Evolutionary conservation across 2,888 invertebrate species (phyloP).

Genomic region (Acrobasis repandana): DNA sequence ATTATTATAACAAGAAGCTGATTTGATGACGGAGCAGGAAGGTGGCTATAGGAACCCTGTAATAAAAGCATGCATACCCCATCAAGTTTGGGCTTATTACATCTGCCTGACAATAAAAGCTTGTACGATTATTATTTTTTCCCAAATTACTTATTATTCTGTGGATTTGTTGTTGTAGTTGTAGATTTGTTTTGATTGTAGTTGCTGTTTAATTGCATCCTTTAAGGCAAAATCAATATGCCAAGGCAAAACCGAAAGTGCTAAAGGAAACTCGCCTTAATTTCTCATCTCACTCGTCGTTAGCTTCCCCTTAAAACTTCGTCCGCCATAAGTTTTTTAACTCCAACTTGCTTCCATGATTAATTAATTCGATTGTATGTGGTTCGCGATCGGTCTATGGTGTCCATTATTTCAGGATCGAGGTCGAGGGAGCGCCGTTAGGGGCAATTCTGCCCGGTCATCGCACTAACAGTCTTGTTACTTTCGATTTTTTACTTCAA

Average conservation of each 20-base stretch:
- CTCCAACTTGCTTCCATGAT: slow-evolving; percentile 73
- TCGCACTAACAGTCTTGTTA: slow-evolving; percentile 68
- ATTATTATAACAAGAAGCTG: no score
- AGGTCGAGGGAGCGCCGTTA: slow-evolving; percentile 60
- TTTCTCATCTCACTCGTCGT: slow-evolving; percentile 64
- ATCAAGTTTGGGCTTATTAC: no score
- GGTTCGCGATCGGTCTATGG: slow-evolving; percentile 64
- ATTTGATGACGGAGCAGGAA: no score
- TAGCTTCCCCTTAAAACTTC: slow-evolving; percentile 80
- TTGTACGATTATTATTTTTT: no score
- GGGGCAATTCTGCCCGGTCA: slow-evolving; percentile 74
- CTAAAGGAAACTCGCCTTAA: slow-evolving; percentile 3
- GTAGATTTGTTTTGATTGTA: no score
- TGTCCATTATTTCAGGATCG: slow-evolving; percentile 75
- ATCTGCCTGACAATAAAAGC: no score
- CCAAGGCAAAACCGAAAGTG: neutral
- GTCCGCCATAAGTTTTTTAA: slow-evolving; percentile 75
- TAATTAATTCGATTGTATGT: slow-evolving; percentile 81
- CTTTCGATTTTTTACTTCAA: slow-evolving; percentile 51
- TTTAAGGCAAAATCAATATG: no score
- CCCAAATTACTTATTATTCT: no score
- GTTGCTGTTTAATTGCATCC: no score
- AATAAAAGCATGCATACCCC: no score
- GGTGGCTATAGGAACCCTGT: no score
- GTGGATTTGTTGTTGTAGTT: no score